phyloP scores from a whole-genome alignment of 2,888 invertebrate genomes.

The Stegana nigrithorax region DNA sequence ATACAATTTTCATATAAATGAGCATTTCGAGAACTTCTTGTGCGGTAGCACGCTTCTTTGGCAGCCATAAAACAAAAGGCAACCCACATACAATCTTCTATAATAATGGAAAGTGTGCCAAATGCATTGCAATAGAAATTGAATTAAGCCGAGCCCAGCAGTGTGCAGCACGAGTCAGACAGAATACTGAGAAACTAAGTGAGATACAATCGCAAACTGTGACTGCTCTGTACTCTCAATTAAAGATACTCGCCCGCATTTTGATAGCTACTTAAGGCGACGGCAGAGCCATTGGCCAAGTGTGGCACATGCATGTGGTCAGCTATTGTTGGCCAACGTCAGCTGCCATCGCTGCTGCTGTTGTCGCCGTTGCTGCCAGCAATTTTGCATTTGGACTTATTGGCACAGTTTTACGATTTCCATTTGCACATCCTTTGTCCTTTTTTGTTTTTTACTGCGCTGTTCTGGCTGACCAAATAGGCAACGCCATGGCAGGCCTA shows the following conservation, averaged over 20 bases:
- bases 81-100: conserved; percentile 2
- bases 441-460: no score
- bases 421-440: no score
- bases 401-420: no score
- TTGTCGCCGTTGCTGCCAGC: no score
- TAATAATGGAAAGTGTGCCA: conserved; percentile 1
- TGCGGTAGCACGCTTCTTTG: no score
- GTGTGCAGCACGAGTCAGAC: conserved; percentile 11
- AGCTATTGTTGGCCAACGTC: conserved; percentile 5
- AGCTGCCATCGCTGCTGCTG: not conserved
- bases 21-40: no score
- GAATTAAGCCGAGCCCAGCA: conserved; percentile 3
- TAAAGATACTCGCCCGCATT: conserved; percentile 4
- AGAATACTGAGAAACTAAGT: conserved; percentile 5
- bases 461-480: no score
- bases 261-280: no score
- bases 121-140: not conserved
- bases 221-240: not conserved
- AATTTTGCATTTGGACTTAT: no score
- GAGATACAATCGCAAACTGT: conserved; percentile 1
- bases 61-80: not conserved
- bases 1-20: no score
- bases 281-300: not conserved
- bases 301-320: no score
- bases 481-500: not conserved